Percentiles rank a stretch among this genome's conserved stretches.
phyloP scores from a whole-genome alignment of 2,113 vertebrate species.

The Eulacestoma nigropectus region DNA sequence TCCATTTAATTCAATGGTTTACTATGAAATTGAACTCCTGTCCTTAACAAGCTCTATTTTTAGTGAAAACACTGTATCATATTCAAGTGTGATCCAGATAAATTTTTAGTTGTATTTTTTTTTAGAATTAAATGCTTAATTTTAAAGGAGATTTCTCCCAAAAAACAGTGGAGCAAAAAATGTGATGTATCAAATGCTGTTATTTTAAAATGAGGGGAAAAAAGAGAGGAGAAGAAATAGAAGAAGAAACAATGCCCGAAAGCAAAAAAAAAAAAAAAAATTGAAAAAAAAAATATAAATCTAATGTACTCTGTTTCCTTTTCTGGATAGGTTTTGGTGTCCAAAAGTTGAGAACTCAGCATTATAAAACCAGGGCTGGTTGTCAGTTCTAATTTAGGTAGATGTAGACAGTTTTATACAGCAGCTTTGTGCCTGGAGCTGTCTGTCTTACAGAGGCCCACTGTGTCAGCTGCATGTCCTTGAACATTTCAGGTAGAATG shows the following conservation, averaged over 20 bases:
- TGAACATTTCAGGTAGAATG: conserved; percentile 76
- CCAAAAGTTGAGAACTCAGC: conserved; percentile 67
- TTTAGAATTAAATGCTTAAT: background rate
- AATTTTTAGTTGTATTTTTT: background rate
- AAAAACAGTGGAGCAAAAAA: background rate
- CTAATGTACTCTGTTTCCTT: conserved; percentile 31
- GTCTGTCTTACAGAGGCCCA: conserved; percentile 71
- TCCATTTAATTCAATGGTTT: background rate
- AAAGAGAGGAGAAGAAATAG: background rate
- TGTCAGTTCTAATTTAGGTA: conserved; percentile 81
- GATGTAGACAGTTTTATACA: conserved; percentile 71
- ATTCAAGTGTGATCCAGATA: background rate
- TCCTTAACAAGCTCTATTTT: background rate
- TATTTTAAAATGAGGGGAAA: background rate
- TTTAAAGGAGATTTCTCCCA: background rate
- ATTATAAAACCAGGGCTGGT: conserved; percentile 63
- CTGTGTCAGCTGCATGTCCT: conserved; percentile 76
- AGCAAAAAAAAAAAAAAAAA: background rate
- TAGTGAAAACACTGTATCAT: background rate
- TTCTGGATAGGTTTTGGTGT: conserved; percentile 59
- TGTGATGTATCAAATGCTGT: background rate
- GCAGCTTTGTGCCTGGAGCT: conserved; percentile 78
- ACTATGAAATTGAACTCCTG: background rate
- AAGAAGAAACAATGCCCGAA: conserved; percentile 34
- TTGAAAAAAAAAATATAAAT: background rate